Evolutionary conservation across 2,888 invertebrate genomes (phyloP).

Genomic region (Isotomurus palustris): DNA sequence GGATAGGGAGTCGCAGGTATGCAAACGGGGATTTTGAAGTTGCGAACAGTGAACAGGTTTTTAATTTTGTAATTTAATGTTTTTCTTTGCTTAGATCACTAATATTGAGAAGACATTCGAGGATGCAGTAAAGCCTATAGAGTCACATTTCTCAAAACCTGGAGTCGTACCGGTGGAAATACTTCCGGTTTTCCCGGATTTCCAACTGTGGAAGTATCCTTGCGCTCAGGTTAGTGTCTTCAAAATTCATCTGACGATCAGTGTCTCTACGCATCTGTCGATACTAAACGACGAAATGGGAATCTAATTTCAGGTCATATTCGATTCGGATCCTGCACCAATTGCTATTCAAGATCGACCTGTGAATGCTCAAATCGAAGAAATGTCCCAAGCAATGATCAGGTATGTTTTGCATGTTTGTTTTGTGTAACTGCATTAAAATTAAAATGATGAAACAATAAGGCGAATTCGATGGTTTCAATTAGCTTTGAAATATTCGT

Average conservation of each 20-base stretch:
- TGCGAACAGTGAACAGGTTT: neutral
- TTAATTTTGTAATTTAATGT: neutral
- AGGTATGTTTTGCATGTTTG: slow-evolving; percentile 56
- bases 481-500: neutral
- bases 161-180: slow-evolving; percentile 87
- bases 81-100: slow-evolving; percentile 65
- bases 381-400: slow-evolving; percentile 99
- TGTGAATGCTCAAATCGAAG: slow-evolving; percentile 83
- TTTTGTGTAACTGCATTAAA: neutral
- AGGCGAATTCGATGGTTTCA: slow-evolving; percentile 40
- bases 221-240: slow-evolving; percentile 63
- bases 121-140: slow-evolving; percentile 76
- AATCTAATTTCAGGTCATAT: slow-evolving; percentile 68
- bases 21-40: neutral
- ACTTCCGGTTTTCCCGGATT: slow-evolving; percentile 88
- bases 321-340: slow-evolving; percentile 96
- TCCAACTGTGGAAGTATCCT: slow-evolving; percentile 92
- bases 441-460: slow-evolving; percentile 36
- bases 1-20: slow-evolving; percentile 42
- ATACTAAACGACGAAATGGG: neutral
- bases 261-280: neutral
- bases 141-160: slow-evolving; percentile 93
- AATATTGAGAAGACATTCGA: slow-evolving; percentile 97
- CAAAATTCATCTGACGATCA: neutral
- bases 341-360: slow-evolving; percentile 62